phyloP scores from a whole-genome alignment of 2,888 invertebrate species.

The Bembecia ichneumoniformis region DNA sequence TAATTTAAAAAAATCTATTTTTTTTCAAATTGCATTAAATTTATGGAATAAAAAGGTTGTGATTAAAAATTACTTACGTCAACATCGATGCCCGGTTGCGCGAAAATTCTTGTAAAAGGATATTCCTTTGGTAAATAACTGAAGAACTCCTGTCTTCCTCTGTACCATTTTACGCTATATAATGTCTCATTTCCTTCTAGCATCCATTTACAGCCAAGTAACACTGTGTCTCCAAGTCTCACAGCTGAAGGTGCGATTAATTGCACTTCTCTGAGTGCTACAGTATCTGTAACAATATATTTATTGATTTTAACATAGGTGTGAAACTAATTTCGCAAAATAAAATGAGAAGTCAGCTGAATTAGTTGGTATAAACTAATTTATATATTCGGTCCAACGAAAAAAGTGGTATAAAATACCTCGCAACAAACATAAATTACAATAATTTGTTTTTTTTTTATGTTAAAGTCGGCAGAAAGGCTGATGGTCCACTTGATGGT shows the following conservation, averaged over 20 bases:
- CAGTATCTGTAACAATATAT: constrained; percentile 61
- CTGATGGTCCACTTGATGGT: too few relatives aligned
- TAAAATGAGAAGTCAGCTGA: neutral
- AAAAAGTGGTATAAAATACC: too few relatives aligned
- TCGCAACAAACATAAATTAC: too few relatives aligned
- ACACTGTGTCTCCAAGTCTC: constrained; percentile 79
- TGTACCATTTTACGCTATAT: constrained; percentile 88
- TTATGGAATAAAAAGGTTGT: too few relatives aligned
- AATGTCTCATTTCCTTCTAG: constrained; percentile 79
- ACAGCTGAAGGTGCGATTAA: constrained; percentile 81
- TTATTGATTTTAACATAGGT: constrained; percentile 3
- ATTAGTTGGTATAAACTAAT: too few relatives aligned
- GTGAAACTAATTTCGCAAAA: neutral
- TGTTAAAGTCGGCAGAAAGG: too few relatives aligned
- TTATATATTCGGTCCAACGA: too few relatives aligned
- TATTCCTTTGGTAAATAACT: constrained; percentile 84
- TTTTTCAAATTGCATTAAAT: too few relatives aligned
- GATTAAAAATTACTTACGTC: constrained; percentile 75
- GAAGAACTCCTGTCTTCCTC: constrained; percentile 83
- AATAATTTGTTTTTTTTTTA: too few relatives aligned
- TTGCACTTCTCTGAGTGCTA: constrained; percentile 76
- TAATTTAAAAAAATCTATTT: too few relatives aligned
- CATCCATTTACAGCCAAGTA: constrained; percentile 81
- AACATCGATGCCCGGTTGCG: constrained; percentile 76
- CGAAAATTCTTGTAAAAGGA: constrained; percentile 81